Conservation (phyloP, 1,140 invertebrate species). For the Vanessa tameamea region DNA sequence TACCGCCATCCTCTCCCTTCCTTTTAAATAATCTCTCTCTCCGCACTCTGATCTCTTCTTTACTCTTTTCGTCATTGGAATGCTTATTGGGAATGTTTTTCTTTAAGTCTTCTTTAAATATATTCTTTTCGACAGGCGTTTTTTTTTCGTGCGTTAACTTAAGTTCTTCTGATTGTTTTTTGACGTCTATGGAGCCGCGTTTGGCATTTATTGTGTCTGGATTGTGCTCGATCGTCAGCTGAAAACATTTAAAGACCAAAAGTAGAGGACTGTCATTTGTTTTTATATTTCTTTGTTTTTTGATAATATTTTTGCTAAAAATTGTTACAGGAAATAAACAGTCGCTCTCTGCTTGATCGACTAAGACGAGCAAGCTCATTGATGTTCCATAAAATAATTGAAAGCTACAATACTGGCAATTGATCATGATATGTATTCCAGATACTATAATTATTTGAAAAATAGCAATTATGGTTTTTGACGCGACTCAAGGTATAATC, state of each 20-base stretch:
- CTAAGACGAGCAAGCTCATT: too few species aligned
- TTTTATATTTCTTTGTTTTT: too few species aligned
- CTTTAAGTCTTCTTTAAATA: constrained; percentile 43
- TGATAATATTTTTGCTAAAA: neutral
- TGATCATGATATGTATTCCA: too few species aligned
- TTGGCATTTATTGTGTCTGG: constrained; percentile 81
- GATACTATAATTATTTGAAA: too few species aligned
- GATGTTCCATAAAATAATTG: too few species aligned
- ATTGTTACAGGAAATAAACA: too few species aligned
- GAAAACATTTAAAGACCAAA: constrained; percentile 34
- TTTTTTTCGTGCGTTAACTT: constrained; percentile 41
- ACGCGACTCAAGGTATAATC: too few species aligned
- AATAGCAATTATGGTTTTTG: too few species aligned
- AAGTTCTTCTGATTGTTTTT: constrained; percentile 5
- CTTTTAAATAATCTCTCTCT: constrained; percentile 86
- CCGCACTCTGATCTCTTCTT: constrained; percentile 63
- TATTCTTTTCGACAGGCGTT: constrained; percentile 45
- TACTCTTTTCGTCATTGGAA: constrained; percentile 38
- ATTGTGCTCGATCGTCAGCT: constrained; percentile 94
- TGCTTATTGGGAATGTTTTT: constrained; percentile 45
- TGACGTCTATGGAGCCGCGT: constrained; percentile 34
- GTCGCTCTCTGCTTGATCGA: too few species aligned
- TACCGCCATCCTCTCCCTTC: constrained; percentile 83
- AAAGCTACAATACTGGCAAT: too few species aligned
- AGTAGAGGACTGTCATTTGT: neutral